Evolutionary conservation across 2,113 vertebrate species (phyloP), one percentile per base, ranked within the genome.

Genomic region (Rhinogobius similis): DNA sequence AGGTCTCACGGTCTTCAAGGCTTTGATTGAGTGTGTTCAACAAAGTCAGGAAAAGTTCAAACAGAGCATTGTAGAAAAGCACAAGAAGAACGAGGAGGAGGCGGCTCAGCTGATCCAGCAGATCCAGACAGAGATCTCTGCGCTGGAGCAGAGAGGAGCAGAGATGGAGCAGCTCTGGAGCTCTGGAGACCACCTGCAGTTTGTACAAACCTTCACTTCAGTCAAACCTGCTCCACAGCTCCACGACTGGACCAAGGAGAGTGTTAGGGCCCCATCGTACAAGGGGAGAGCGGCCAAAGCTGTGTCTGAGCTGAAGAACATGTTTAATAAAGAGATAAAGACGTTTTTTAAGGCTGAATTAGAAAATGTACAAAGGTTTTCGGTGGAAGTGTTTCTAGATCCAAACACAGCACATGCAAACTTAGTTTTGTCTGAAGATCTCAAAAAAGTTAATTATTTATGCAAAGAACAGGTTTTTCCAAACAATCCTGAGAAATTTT

Each of bases 21-120:
- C 52, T 53, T 23, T 53, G 52, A 53, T 53, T n/a, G 52, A 53
- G 52, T 24, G 21, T 53, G 52, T 53, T 53, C 52, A 53, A 53
- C 21, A 23, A 53, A 24, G 52, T 24, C n/a, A n/a, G n/a, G n/a
- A n/a, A n/a, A n/a, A n/a, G n/a, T n/a, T n/a, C n/a, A n/a, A n/a
- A n/a, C n/a, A n/a, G n/a, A n/a, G n/a, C n/a, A n/a, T n/a, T n/a
- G n/a, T n/a, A n/a, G n/a, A n/a, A n/a, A n/a, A n/a, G n/a, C n/a
- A n/a, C n/a, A n/a, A n/a, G n/a, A n/a, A n/a, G n/a, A n/a, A n/a
- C n/a, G n/a, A n/a, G n/a, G 23, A 53, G 23, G 23, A 24, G 21
- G 52, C 52, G 10, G 52, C 52, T 23, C n/a, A 53, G 8, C 23
- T 53, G 23, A 26, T 53, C 23, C 12, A 53, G 21, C 9, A 53